phyloP scores from a whole-genome alignment of 1,140 invertebrate genomes.

The Musca vetustissima region DNA sequence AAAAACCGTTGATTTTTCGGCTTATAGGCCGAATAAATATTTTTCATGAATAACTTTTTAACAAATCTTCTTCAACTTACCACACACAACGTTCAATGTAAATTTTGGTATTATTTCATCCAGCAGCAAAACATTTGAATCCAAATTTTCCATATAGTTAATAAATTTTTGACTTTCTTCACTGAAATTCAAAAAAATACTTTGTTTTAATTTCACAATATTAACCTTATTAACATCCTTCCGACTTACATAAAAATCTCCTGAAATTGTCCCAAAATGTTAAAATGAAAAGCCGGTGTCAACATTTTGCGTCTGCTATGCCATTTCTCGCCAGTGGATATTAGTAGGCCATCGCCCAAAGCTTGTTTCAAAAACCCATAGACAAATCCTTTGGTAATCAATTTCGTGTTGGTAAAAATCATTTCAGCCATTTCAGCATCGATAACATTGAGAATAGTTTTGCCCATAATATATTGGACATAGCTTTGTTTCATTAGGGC shows the following conservation, averaged over 20 bases:
- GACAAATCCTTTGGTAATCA: constrained; percentile 57
- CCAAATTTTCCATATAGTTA: constrained; percentile 1
- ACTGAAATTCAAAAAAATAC: constrained; percentile 15
- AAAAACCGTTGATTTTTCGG: too few species aligned
- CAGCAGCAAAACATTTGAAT: background rate
- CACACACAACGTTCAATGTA: constrained; percentile 28
- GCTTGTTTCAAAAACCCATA: constrained; percentile 67
- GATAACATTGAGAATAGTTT: constrained; percentile 36
- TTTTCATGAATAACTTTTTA: too few species aligned
- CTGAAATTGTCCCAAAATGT: constrained; percentile 78
- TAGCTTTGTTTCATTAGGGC: constrained; percentile 31
- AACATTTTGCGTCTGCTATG: constrained; percentile 74
- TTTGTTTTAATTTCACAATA: background rate
- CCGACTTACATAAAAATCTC: constrained; percentile 66
- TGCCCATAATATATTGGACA: constrained; percentile 32
- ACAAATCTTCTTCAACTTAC: constrained; percentile 3
- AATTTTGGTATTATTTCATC: constrained; percentile 26
- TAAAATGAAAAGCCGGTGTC: constrained; percentile 89
- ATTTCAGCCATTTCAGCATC: constrained; percentile 38
- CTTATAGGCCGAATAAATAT: too few species aligned
- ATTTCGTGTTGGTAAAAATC: constrained; percentile 37
- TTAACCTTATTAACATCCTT: too few species aligned
- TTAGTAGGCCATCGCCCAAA: constrained; percentile 41
- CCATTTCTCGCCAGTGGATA: constrained; percentile 68
- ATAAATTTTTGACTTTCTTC: constrained; percentile 30